Percentiles rank a stretch among this genome's conserved stretches.
Conservation (phyloP, 1,140 invertebrate genomes). For the Cardiocondyla obscurior region DNA sequence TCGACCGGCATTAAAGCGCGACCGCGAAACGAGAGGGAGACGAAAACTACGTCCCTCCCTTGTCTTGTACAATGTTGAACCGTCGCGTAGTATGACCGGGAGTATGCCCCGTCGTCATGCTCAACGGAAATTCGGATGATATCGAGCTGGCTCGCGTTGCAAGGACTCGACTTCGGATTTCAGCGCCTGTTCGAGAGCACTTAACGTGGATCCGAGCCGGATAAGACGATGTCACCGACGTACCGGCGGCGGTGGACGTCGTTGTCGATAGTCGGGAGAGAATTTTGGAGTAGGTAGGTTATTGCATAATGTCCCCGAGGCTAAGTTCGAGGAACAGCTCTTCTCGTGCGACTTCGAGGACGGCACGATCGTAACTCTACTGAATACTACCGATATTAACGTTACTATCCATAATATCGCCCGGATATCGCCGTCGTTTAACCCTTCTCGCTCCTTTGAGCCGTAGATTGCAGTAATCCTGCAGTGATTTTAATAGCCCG, state of each 20-base stretch:
- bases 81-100: conserved; percentile 41
- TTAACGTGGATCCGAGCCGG: conserved; percentile 58
- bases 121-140: conserved; percentile 67
- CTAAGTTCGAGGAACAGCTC: conserved; percentile 52
- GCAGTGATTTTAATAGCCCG: background rate
- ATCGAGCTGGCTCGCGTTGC: conserved; percentile 34
- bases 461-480: background rate
- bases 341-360: conserved; percentile 22
- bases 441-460: background rate
- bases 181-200: conserved; percentile 59
- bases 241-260: conserved; percentile 37
- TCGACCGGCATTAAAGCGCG: conserved; percentile 54
- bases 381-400: conserved; percentile 62
- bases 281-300: conserved; percentile 56
- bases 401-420: conserved; percentile 58
- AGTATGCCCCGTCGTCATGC: conserved; percentile 19
- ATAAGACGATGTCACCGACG: conserved; percentile 48
- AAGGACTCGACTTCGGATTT: conserved; percentile 27
- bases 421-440: conserved; percentile 26
- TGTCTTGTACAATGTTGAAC: conserved; percentile 42
- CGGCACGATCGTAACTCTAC: conserved; percentile 57
- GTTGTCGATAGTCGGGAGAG: conserved; percentile 54
- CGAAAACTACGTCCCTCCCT: conserved; percentile 34
- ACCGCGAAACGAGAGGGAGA: background rate
- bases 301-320: conserved; percentile 65